These are phyloP conservation scores for Vultur gryphus DNA, from an alignment of 2,797 vertebrate genomes.

Conservation along the genomic window DNA sequence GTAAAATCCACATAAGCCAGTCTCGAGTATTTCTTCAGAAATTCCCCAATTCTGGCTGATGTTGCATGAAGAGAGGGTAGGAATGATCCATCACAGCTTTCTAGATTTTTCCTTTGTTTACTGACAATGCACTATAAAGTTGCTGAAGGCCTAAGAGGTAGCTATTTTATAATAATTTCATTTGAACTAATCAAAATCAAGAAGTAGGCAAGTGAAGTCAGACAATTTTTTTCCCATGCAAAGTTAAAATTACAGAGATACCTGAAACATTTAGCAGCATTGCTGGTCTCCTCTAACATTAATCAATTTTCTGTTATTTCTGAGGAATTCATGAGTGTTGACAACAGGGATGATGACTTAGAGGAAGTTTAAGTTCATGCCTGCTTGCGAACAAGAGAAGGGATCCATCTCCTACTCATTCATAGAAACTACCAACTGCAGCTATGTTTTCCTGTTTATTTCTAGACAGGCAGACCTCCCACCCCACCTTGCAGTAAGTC, in stretches of 20 bases:
- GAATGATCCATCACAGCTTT: neutral
- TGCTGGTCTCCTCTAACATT: neutral
- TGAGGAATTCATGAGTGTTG: neutral
- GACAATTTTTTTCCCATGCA: neutral
- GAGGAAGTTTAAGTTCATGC: neutral
- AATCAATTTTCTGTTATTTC: neutral
- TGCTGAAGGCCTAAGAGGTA: neutral
- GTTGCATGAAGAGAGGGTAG: neutral
- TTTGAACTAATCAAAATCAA: neutral
- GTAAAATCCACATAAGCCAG: neutral
- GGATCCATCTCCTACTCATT: neutral
- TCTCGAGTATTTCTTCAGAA: neutral
- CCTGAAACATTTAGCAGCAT: neutral
- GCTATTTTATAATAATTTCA: neutral
- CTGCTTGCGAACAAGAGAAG: neutral
- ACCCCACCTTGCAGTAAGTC: neutral
- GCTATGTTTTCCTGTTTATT: neutral
- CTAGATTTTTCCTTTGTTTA: neutral
- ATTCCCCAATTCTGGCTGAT: neutral
- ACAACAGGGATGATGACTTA: neutral
- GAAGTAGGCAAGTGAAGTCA: neutral
- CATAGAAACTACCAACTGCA: neutral
- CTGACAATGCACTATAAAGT: neutral
- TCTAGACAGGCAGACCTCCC: neutral
- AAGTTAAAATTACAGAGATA: neutral